Evolutionary conservation across 2,888 invertebrate genomes (phyloP).

Genomic region (Scaptomyza polygonia): DNA sequence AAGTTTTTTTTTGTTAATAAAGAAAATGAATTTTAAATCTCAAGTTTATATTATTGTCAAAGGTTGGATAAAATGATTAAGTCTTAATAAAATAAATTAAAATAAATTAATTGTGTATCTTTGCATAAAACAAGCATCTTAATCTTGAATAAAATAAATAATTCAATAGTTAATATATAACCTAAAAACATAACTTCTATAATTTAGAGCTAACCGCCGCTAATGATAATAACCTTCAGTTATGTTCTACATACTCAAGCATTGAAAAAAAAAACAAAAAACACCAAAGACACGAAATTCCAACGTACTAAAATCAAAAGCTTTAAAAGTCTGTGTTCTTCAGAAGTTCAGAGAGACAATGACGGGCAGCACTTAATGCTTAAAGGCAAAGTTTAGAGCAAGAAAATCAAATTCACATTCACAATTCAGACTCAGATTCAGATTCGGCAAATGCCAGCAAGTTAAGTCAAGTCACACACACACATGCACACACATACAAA

Average conservation of each 20-base stretch:
- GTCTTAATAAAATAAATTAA: too few relatives aligned
- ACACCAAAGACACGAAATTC: neutral
- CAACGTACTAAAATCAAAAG: slow-evolving; percentile 10
- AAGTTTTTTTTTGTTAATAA: neutral
- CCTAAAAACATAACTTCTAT: neutral
- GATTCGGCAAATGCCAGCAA: slow-evolving; percentile 55
- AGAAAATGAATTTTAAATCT: too few relatives aligned
- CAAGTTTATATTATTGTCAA: too few relatives aligned
- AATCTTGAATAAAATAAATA: neutral
- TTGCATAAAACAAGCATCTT: neutral
- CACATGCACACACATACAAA: slow-evolving; percentile 13
- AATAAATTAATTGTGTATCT: neutral
- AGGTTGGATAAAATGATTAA: too few relatives aligned
- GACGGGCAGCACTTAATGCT: slow-evolving; percentile 13
- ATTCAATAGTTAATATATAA: neutral
- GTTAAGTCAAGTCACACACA: slow-evolving; percentile 43
- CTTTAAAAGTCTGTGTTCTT: slow-evolving; percentile 20
- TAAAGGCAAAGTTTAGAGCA: slow-evolving; percentile 25
- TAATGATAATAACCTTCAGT: neutral
- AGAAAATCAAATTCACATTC: slow-evolving; percentile 57
- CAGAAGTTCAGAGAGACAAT: slow-evolving; percentile 15
- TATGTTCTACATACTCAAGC: neutral
- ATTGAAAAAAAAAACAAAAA: neutral
- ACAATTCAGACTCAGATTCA: slow-evolving; percentile 40
- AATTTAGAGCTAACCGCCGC: neutral